phyloP scores from a whole-genome alignment of 2,113 vertebrate species.

The Monopterus albus region DNA sequence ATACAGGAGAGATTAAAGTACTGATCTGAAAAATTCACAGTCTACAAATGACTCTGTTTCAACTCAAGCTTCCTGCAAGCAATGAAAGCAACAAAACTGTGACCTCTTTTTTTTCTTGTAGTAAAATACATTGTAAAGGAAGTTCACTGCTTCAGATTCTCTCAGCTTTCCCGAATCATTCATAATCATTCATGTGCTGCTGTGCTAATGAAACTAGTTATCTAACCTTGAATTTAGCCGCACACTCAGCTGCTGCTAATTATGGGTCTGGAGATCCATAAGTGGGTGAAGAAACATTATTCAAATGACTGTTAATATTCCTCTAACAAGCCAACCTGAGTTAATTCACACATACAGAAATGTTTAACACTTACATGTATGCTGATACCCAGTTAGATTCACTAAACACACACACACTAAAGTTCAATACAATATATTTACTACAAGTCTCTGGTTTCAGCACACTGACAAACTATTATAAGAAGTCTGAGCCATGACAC shows the following conservation, averaged over 20 bases:
- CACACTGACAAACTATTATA: background rate
- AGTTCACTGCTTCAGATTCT: slow-evolving; percentile 34
- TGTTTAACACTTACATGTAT: background rate
- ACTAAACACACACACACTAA: background rate
- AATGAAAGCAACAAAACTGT: slow-evolving; percentile 38
- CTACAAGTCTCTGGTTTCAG: background rate
- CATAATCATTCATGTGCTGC: slow-evolving; percentile 50
- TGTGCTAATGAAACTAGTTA: slow-evolving; percentile 58
- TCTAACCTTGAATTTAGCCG: slow-evolving; percentile 28
- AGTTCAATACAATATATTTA: no score
- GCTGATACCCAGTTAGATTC: background rate
- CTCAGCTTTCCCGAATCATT: slow-evolving; percentile 68
- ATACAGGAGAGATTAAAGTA: slow-evolving; percentile 16
- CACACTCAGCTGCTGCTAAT: no score
- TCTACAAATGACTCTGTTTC: slow-evolving; percentile 7
- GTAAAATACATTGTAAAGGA: slow-evolving; percentile 40
- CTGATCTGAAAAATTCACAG: slow-evolving; percentile 31
- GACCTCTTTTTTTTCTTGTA: slow-evolving; percentile 65
- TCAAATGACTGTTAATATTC: slow-evolving; percentile 51
- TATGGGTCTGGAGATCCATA: slow-evolving; percentile 38
- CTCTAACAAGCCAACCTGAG: slow-evolving; percentile 14
- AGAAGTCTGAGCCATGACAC: slow-evolving; percentile 25
- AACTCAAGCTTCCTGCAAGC: slow-evolving; percentile 24
- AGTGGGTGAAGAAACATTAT: slow-evolving; percentile 49
- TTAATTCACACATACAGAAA: slow-evolving; percentile 20